Evolutionary conservation across 2,113 vertebrate species (phyloP), one percentile per base, ranked within the genome.

Genomic region (Podarcis muralis): DNA sequence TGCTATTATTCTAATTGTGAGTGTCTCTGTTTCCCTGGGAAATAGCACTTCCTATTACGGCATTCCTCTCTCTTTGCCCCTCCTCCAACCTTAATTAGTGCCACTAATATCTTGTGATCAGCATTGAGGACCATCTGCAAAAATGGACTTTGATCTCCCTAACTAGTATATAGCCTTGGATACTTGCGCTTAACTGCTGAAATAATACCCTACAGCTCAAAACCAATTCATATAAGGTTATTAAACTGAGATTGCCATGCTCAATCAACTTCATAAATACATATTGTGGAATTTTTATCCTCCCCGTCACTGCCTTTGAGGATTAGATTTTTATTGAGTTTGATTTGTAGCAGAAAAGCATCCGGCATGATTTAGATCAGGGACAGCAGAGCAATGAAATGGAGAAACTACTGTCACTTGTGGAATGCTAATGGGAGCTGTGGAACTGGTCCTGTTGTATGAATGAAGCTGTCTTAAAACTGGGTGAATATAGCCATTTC

Each of bases 281-380:
- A 90, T 90, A 20, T 92, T 32, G 74, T 53, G 18, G 83, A 81
- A 78, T 92, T 94, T 85, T 87, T 88, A 90, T 85, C 69, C 74
- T 62, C 76, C 20, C 6, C 30, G 53, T 79, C 62, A 84, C 25
- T 85, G 83, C 35, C 48, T 91, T 92, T 90, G 75, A 78, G 53
- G 48, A 16, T 93, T 94, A 82, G 3, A 83, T 90, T 94, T 93
- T 87, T 91, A 83, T 80, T 79, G 81, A 78, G 25, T 88, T 30
- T 94, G 71, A 88, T 72, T n/a, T 87, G 53, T 84, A 77, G 68
- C 66, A 86, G 86, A 84, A 87, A 93, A 71, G 8, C 66, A 62
- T n/a, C 62, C 81, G 4, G 0, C 6, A 53, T 90, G 80, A 87
- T 77, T 90, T 84, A 85, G 86, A 89, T 87, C 69, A 11, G 0